Evolutionary conservation across 2,113 vertebrate genomes (phyloP).

Genomic region (Malurus elegans): DNA sequence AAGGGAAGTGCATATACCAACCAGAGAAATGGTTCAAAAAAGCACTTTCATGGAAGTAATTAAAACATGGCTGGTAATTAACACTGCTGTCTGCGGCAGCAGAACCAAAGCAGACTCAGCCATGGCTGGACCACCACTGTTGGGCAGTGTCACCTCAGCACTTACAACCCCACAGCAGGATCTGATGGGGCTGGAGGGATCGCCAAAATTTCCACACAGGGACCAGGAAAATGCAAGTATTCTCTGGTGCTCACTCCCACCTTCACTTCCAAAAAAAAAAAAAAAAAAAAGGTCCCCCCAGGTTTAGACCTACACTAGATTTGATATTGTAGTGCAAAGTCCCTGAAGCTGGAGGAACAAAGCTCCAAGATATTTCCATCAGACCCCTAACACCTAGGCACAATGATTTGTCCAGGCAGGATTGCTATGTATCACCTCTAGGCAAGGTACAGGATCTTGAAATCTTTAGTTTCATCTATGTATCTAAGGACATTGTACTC

Average conservation of each 20-base stretch:
- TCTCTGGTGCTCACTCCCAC: background rate
- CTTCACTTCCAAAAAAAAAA: background rate
- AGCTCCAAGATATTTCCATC: background rate
- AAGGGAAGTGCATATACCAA: background rate
- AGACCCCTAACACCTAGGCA: background rate
- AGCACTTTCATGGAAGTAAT: background rate
- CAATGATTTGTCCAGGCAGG: accelerated
- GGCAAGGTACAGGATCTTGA: background rate
- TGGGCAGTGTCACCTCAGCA: background rate
- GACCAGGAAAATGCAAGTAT: background rate
- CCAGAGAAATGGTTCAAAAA: background rate
- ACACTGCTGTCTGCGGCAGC: accelerated
- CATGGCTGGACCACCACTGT: accelerated
- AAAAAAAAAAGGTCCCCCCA: background rate
- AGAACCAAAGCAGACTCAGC: background rate
- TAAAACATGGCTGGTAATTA: background rate
- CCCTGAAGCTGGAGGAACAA: background rate
- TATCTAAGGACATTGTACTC: background rate
- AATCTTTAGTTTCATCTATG: background rate
- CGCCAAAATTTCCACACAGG: background rate
- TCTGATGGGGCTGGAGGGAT: accelerated
- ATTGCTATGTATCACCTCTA: background rate
- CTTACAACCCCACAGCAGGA: accelerated
- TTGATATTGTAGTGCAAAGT: background rate
- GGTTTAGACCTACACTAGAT: background rate